phyloP scores from a whole-genome alignment of 2,113 vertebrate genomes.

The Chaetodon auriga region DNA sequence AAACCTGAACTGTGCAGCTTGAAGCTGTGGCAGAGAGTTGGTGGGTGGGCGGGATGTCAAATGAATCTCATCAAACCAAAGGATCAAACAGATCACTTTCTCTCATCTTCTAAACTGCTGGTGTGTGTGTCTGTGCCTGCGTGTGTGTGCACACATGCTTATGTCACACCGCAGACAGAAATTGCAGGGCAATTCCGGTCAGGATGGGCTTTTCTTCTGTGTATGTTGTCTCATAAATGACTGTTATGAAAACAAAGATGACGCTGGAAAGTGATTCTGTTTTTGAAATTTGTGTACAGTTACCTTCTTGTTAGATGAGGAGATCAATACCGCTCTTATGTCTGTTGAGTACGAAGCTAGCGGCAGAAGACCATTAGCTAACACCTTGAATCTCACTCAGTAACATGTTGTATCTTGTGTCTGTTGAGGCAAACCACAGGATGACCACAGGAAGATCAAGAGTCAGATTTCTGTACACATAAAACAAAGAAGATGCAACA shows the following conservation, averaged over 20 bases:
- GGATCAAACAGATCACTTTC: conserved; percentile 60
- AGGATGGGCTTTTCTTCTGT: neutral
- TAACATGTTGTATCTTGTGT: neutral
- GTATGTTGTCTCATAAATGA: neutral
- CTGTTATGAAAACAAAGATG: neutral
- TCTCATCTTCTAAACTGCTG: conserved; percentile 58
- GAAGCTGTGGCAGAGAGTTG: conserved; percentile 28
- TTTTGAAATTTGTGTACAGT: neutral
- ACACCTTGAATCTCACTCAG: neutral
- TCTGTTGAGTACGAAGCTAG: neutral
- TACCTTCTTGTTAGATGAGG: neutral
- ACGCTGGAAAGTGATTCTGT: neutral
- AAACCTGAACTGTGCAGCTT: conserved; percentile 22
- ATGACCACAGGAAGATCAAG: too few relatives aligned
- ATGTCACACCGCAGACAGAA: conserved; percentile 25
- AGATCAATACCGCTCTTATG: neutral
- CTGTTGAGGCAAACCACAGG: too few relatives aligned
- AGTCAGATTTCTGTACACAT: too few relatives aligned
- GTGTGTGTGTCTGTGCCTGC: neutral
- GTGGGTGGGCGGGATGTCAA: conserved; percentile 52
- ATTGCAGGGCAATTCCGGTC: neutral
- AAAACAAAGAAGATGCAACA: too few relatives aligned
- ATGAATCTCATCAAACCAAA: conserved; percentile 54
- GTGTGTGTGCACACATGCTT: neutral
- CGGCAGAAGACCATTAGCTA: neutral